Evolutionary conservation across 2,888 invertebrate genomes (phyloP).

Genomic region (Muschampia plurimacula): DNA sequence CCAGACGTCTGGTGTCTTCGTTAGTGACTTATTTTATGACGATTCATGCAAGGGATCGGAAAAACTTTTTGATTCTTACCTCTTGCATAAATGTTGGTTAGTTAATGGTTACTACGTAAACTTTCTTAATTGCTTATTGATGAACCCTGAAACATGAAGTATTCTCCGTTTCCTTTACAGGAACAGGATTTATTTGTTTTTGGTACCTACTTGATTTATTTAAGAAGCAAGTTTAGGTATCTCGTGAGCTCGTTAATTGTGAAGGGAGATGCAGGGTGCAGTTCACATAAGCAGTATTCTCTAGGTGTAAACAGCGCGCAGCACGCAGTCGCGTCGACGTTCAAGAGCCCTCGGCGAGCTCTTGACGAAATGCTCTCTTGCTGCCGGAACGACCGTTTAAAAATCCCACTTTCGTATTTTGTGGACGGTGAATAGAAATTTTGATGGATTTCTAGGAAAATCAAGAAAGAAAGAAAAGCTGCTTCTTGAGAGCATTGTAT

Average conservation of each 20-base stretch:
- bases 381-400: slow-evolving; percentile 68
- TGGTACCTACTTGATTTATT: neutral
- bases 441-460: neutral
- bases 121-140: slow-evolving; percentile 33
- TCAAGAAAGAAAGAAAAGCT: neutral
- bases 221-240: neutral
- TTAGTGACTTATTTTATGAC: slow-evolving; percentile 37
- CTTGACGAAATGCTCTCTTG: slow-evolving; percentile 76
- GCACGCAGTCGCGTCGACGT: slow-evolving; percentile 62
- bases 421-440: neutral
- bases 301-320: slow-evolving; percentile 66
- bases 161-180: neutral
- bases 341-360: slow-evolving; percentile 64
- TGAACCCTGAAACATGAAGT: neutral
- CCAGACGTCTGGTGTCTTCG: slow-evolving; percentile 39
- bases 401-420: slow-evolving; percentile 60
- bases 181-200: neutral
- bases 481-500: too few species aligned
- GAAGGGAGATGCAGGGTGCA: slow-evolving; percentile 19
- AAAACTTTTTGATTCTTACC: slow-evolving; percentile 45
- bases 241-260: slow-evolving; percentile 10
- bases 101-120: slow-evolving; percentile 14
- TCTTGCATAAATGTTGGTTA: slow-evolving; percentile 35
- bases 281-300: slow-evolving; percentile 53
- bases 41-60: slow-evolving; percentile 17